Evolutionary conservation across 2,888 invertebrate genomes (phyloP), one percentile per base, ranked within the genome.

Genomic region (Rambutsinella grinnellia): DNA sequence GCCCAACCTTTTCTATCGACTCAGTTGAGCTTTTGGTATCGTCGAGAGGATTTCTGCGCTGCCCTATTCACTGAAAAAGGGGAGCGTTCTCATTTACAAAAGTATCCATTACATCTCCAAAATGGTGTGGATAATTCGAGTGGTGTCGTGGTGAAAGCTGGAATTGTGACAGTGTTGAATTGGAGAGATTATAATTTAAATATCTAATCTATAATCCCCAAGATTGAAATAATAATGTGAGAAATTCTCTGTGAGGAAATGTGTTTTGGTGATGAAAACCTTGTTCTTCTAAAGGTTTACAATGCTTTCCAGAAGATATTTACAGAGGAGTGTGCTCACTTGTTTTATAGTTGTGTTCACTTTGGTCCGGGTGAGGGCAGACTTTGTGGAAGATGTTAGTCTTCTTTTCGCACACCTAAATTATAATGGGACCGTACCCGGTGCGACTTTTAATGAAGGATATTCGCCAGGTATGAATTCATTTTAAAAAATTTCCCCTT

Each of bases 291-390:
- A 44, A 63, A 57, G 53, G 47, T n/a, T n/a, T 68, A 75, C 75
- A 75, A 75, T 75, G 75, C 63, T 67, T 44, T 68, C 68, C 75
- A 62, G 68, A 62, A 53, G 58, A 68, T 61, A 68, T 68, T 75
- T 56, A 51, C 67, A 63, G 24, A 51, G 51, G 17, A 53, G 21
- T 62, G 19, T 47, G 61, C 36, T 67, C 44, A 60, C 23, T n/a
- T 8, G 53, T 15, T n/a, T 65, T 1, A 19, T 17, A 17, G 17
- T n/a, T 17, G 15, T 17, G 27, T 70, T 46, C n/a, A 63, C 26
- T 65, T 28, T 27, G 17, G 36, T 54, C 49, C 27, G 62, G 28
- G 54, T 49, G 46, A 24, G 21, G 49, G 56, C 47, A 2, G 62
- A 53, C 44, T 27, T 44, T 10, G 17, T 15, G 19, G 53, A 61